Conservation (phyloP, 2,888 invertebrate genomes). For the Metopia argyrocephala region DNA sequence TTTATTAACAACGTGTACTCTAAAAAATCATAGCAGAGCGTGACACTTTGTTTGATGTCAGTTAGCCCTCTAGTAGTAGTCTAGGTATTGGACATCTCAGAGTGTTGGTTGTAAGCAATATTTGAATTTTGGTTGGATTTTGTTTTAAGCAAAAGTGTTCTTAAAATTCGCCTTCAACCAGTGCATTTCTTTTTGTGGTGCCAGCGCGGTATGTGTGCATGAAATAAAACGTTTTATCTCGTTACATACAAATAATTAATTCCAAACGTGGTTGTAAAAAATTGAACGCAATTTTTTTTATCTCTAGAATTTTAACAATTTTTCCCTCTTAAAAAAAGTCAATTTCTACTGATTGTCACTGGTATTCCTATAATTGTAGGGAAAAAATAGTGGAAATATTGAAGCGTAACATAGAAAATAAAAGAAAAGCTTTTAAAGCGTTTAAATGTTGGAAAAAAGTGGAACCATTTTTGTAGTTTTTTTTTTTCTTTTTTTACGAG, state of each 20-base stretch:
- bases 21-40: too few species aligned
- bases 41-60: too few species aligned
- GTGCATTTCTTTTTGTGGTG: not conserved
- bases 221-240: conserved; percentile 60
- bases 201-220: not conserved
- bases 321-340: conserved; percentile 15
- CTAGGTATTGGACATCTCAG: too few species aligned
- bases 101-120: too few species aligned
- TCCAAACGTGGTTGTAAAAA: conserved; percentile 16
- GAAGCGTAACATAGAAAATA: conserved; percentile 6
- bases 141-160: too few species aligned
- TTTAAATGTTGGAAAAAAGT: conserved; percentile 44
- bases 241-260: conserved; percentile 62
- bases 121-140: too few species aligned
- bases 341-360: conserved; percentile 54
- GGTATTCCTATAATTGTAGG: conserved; percentile 12
- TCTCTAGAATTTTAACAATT: not conserved
- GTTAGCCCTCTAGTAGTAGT: too few species aligned
- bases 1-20: too few species aligned
- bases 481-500: not conserved
- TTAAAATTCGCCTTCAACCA: not conserved
- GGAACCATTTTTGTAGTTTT: not conserved
- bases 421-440: conserved; percentile 39
- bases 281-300: not conserved
- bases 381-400: conserved; percentile 20